Conservation (phyloP, 2,888 invertebrate genomes). For the Sialis lutaria region DNA sequence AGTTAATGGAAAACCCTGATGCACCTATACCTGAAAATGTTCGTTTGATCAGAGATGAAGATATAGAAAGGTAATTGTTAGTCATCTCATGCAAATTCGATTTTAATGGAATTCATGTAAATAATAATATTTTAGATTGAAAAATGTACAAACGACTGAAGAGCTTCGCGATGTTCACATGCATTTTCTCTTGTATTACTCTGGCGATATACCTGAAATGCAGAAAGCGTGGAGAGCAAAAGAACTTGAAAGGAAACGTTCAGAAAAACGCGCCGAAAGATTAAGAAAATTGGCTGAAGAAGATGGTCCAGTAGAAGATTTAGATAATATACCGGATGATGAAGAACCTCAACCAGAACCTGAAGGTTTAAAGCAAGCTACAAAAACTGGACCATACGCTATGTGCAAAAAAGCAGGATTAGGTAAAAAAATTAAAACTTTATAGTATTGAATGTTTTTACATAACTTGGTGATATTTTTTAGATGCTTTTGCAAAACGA, state of each 20-base stretch:
- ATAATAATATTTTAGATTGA: constrained; percentile 29
- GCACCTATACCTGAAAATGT: constrained; percentile 70
- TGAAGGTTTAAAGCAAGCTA: constrained; percentile 65
- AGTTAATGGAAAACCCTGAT: constrained; percentile 64
- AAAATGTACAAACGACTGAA: constrained; percentile 66
- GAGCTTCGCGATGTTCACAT: constrained; percentile 86
- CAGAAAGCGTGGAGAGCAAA: constrained; percentile 52
- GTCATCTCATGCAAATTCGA: not conserved
- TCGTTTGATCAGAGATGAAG: constrained; percentile 67
- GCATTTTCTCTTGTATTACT: constrained; percentile 87
- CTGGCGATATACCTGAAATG: constrained; percentile 68
- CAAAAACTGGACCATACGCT: constrained; percentile 74
- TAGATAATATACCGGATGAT: constrained; percentile 32
- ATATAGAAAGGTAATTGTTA: constrained; percentile 47
- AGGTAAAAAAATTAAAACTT: constrained; percentile 24
- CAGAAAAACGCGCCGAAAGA: constrained; percentile 29
- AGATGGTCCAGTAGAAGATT: constrained; percentile 43
- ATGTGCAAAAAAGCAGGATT: constrained; percentile 75
- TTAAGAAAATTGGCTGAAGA: constrained; percentile 36
- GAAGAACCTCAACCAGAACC: constrained; percentile 31
- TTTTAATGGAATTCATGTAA: not conserved
- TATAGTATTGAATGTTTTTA: not conserved
- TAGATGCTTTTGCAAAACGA: constrained; percentile 67
- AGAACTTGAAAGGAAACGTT: constrained; percentile 41
- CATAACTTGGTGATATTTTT: constrained; percentile 5